These are phyloP conservation scores for Tragelaphus strepsiceros DNA, from an alignment of 2,113 vertebrate genomes.

Conservation along the genomic window DNA sequence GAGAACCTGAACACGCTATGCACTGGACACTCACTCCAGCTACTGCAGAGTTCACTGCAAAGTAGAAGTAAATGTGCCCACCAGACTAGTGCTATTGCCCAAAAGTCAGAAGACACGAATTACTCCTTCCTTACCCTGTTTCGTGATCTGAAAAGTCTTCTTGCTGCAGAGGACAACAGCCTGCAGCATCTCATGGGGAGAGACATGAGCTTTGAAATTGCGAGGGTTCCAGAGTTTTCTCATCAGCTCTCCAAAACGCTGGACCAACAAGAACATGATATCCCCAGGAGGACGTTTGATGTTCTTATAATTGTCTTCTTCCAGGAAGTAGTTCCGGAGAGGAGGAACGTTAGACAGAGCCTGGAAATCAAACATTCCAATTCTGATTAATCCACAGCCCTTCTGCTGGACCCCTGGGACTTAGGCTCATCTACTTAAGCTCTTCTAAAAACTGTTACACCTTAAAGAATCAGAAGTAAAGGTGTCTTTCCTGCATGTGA, in stretches of 20 bases:
- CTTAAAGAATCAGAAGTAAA: not conserved
- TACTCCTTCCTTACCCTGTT: constrained; percentile 86
- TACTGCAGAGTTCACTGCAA: not conserved
- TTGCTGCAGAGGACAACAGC: constrained; percentile 98
- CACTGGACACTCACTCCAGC: not conserved
- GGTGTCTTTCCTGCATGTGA: not conserved
- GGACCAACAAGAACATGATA: constrained; percentile 97
- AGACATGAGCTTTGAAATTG: constrained; percentile 98
- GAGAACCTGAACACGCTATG: not conserved
- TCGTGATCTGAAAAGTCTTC: constrained; percentile 99
- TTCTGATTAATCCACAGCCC: not conserved
- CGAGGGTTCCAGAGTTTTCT: constrained; percentile 97
- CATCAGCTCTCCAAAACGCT: constrained; percentile 98
- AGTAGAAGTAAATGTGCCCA: not conserved
- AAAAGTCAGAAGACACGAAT: not conserved
- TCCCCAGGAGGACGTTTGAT: constrained; percentile 95
- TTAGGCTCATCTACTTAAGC: not conserved
- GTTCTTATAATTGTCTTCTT: constrained; percentile 93
- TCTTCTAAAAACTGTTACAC: not conserved
- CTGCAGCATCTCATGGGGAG: constrained; percentile 98
- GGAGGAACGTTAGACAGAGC: constrained; percentile 97
- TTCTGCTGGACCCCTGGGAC: not conserved
- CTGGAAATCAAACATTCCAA: constrained; percentile 68
- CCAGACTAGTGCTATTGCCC: not conserved
- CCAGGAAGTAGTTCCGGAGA: constrained; percentile 95